Percentiles rank a stretch among this genome's conserved stretches.
Evolutionary conservation across 2,888 invertebrate genomes (phyloP).

Genomic region (Mythimna ferrago): DNA sequence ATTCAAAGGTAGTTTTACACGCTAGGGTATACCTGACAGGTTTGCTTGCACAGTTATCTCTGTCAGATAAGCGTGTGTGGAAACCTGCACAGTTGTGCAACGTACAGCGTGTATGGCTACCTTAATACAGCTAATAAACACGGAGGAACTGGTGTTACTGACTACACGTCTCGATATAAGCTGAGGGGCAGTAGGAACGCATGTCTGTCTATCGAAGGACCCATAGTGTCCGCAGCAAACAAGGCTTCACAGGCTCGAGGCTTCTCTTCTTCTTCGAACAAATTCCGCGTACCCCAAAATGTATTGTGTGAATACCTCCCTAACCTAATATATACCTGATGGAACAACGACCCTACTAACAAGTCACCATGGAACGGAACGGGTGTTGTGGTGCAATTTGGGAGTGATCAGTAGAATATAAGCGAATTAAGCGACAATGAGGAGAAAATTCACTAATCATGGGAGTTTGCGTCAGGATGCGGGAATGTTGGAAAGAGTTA

Average conservation of each 20-base stretch:
- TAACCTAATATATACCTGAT: background rate
- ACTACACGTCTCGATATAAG: background rate
- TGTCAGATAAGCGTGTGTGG: no score
- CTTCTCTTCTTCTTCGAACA: background rate
- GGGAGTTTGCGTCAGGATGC: no score
- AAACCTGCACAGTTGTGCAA: no score
- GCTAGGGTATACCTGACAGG: no score
- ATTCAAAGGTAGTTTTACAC: background rate
- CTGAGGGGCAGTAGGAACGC: background rate
- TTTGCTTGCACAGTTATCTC: no score
- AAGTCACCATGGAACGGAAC: background rate
- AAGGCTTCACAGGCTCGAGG: background rate
- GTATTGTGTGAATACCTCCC: no score
- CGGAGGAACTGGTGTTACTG: background rate
- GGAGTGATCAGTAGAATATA: background rate
- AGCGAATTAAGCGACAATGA: no score
- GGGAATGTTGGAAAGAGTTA: background rate
- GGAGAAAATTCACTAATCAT: no score
- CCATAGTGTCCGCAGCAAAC: background rate
- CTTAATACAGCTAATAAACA: background rate
- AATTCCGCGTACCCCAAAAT: background rate
- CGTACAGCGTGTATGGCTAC: no score
- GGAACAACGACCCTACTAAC: background rate
- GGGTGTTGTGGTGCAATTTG: background rate
- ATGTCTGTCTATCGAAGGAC: background rate